A percentile compares a stretch with the other conserved stretches of the same genome.
phyloP scores from a whole-genome alignment of 2,888 invertebrate genomes.

The Silvanus unidentatus region DNA sequence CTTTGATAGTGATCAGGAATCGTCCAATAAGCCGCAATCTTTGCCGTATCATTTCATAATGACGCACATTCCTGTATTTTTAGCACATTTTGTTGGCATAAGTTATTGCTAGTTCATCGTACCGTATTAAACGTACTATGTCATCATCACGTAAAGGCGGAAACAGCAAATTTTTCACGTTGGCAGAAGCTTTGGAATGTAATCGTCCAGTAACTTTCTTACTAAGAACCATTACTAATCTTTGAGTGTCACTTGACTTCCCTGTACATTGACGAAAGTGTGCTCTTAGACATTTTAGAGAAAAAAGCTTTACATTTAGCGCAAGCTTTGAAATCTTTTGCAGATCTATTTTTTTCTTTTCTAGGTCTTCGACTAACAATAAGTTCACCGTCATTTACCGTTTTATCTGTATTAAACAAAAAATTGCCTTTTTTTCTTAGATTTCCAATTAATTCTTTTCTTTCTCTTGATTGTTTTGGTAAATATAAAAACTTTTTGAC shows the following conservation, averaged over 20 bases:
- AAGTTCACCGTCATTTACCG: conserved; percentile 2
- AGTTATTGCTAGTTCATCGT: conserved; percentile 5
- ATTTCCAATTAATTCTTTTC: conserved; percentile 6
- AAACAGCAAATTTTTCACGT: conserved; percentile 6
- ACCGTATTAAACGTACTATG: not conserved
- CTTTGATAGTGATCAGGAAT: not conserved
- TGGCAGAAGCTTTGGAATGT: conserved; percentile 5
- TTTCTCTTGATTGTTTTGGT: conserved; percentile 5
- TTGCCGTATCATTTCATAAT: conserved; percentile 4
- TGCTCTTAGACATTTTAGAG: conserved; percentile 14
- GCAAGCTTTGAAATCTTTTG: conserved; percentile 18
- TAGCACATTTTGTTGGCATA: conserved; percentile 7
- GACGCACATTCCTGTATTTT: conserved; percentile 5
- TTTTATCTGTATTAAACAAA: conserved; percentile 9
- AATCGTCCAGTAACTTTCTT: conserved; percentile 10
- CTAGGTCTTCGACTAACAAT: conserved; percentile 7
- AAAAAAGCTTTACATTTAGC: conserved; percentile 20
- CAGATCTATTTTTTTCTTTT: conserved; percentile 4
- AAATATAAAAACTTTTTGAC: not conserved
- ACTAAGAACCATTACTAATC: conserved; percentile 12
- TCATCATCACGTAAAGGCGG: conserved; percentile 5
- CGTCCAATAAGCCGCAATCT: not conserved
- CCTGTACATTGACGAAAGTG: conserved; percentile 18
- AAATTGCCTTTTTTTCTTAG: conserved; percentile 11
- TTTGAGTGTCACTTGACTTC: conserved; percentile 13